Conservation (phyloP, 1,140 invertebrate species). For the Batillaria attramentaria region DNA sequence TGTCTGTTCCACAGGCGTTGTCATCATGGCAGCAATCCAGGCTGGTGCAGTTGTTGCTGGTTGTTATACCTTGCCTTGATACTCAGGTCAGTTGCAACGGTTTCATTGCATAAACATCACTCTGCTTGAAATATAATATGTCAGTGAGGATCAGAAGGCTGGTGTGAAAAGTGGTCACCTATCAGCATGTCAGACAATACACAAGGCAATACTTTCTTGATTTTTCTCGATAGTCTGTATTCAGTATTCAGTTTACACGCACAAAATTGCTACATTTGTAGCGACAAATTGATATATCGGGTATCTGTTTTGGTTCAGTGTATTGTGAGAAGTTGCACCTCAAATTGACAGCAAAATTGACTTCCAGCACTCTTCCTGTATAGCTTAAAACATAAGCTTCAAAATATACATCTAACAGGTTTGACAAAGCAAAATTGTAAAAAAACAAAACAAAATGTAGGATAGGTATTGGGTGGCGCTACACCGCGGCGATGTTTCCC, state of each 20-base stretch:
- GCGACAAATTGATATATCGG: too few relatives aligned
- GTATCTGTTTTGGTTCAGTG: too few relatives aligned
- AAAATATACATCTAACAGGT: not conserved
- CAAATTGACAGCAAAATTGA: too few relatives aligned
- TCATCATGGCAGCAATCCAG: conserved; percentile 52
- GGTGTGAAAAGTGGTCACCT: not conserved
- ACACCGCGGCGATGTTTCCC: too few relatives aligned
- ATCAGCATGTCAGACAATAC: not conserved
- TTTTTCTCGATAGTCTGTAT: not conserved
- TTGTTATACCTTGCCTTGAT: conserved; percentile 48
- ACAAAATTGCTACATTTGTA: too few relatives aligned
- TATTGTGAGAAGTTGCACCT: too few relatives aligned
- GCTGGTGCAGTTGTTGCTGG: conserved; percentile 45
- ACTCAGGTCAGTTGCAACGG: conserved; percentile 44
- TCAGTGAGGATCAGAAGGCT: not conserved
- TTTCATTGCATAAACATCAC: not conserved
- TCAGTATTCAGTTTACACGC: not conserved
- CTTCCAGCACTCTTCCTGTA: too few relatives aligned
- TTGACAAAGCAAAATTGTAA: too few relatives aligned
- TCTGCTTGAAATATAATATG: not conserved
- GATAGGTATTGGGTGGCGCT: too few relatives aligned
- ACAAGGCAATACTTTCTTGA: too few relatives aligned
- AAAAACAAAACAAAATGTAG: too few relatives aligned
- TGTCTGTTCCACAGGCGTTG: conserved; percentile 22
- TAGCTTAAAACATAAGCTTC: not conserved